Conservation (phyloP, 2,797 vertebrate genomes). For the Pseudochirops cupreus region DNA sequence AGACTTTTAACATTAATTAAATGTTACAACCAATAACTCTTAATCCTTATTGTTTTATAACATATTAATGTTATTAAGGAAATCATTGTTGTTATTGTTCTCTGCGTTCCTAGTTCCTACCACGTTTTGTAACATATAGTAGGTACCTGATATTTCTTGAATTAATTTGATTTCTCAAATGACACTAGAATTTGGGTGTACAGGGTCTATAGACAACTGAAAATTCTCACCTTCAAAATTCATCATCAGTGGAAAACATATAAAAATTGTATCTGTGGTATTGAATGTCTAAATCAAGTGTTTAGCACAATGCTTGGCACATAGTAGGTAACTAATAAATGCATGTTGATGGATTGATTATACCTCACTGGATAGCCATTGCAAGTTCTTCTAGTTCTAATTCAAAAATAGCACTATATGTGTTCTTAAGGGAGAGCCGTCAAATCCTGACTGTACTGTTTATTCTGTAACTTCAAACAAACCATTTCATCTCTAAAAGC, state of each 20-base stretch:
- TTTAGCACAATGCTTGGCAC: not conserved
- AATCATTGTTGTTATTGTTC: not conserved
- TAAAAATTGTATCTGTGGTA: not conserved
- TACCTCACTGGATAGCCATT: not conserved
- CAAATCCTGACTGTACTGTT: not conserved
- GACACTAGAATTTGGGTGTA: not conserved
- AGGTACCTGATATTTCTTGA: not conserved
- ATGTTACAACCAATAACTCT: not conserved
- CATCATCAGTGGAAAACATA: not conserved
- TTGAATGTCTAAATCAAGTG: not conserved
- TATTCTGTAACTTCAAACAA: not conserved
- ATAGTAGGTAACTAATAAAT: not conserved
- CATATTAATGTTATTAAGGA: not conserved
- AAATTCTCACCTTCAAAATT: not conserved
- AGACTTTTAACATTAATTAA: not conserved
- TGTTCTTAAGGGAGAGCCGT: not conserved
- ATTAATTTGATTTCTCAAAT: not conserved
- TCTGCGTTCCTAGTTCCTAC: not conserved
- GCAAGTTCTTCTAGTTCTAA: not conserved
- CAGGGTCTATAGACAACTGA: not conserved
- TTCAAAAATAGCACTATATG: not conserved
- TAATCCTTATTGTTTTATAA: not conserved
- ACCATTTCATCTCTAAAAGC: not conserved
- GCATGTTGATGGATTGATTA: not conserved
- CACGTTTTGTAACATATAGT: not conserved